Evolutionary conservation across 2,888 invertebrate genomes (phyloP).

Genomic region (Parthenolecanium corni): DNA sequence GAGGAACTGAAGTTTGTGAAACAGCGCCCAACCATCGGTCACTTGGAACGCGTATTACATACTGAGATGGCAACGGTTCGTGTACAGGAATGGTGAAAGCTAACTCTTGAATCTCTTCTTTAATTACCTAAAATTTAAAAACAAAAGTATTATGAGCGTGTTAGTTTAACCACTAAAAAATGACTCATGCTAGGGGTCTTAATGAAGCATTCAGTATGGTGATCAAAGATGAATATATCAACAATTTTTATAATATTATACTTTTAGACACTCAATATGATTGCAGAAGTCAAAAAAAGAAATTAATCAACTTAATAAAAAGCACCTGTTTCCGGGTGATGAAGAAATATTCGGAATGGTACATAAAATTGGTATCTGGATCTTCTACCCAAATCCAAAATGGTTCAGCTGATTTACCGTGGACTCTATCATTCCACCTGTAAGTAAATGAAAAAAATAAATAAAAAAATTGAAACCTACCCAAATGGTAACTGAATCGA

Average conservation of each 20-base stretch:
- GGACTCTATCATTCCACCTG: conserved; percentile 81
- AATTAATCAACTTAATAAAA: no score
- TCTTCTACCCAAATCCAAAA: conserved; percentile 99
- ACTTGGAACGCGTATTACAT: conserved; percentile 73
- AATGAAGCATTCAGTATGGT: background rate
- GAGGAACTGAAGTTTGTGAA: conserved; percentile 51
- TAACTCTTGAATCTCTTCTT: conserved; percentile 65
- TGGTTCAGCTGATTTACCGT: conserved; percentile 74
- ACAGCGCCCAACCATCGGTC: conserved; percentile 68
- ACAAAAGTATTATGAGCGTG: background rate
- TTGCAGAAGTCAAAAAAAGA: no score
- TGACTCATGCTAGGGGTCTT: background rate
- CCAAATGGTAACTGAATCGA: background rate
- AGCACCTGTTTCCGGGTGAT: conserved; percentile 64
- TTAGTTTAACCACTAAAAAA: background rate
- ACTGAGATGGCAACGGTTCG: conserved; percentile 84
- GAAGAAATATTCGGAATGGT: conserved; percentile 88
- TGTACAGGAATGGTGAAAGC: conserved; percentile 90
- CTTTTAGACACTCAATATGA: no score
- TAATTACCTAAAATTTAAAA: conserved; percentile 50
- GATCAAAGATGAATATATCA: no score
- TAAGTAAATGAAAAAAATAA: conserved; percentile 29
- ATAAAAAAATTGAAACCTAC: background rate
- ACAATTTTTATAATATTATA: no score
- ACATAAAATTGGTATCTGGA: conserved; percentile 83